phyloP scores from a whole-genome alignment of 2,797 vertebrate species.

The Eutrigla gurnardus region DNA sequence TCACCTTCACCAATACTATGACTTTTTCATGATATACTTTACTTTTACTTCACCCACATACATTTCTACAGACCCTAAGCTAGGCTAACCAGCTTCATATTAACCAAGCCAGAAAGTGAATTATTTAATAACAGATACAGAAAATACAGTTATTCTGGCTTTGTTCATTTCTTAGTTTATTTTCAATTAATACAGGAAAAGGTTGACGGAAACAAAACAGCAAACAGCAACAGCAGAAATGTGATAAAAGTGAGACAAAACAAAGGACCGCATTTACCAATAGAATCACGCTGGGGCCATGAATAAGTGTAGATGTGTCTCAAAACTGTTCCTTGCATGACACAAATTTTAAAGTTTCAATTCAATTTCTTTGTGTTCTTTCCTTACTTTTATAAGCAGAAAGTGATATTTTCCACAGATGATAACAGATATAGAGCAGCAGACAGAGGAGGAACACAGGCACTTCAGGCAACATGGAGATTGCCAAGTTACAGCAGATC shows the following conservation, averaged over 20 bases:
- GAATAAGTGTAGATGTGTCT: neutral
- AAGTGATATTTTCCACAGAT: neutral
- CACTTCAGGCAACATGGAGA: constrained; percentile 57
- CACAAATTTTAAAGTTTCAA: neutral
- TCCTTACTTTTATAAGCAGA: no score
- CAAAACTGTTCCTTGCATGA: neutral
- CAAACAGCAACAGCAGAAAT: constrained; percentile 21
- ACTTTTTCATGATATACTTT: no score
- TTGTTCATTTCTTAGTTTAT: constrained; percentile 39
- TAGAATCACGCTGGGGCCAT: neutral
- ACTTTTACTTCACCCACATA: no score
- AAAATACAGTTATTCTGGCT: neutral
- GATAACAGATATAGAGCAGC: constrained; percentile 8
- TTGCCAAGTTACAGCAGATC: constrained; percentile 14
- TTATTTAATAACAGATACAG: no score
- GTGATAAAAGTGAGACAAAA: neutral
- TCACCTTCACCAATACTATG: no score
- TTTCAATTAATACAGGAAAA: constrained; percentile 48
- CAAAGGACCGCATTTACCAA: neutral
- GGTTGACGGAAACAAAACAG: constrained; percentile 25
- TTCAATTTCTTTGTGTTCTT: no score
- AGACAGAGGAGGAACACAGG: constrained; percentile 42
- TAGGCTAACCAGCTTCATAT: no score
- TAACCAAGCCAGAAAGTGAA: no score
- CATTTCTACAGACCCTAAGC: no score